Evolutionary conservation across 2,113 vertebrate species (phyloP).

Genomic region (Hypomesus transpacificus): DNA sequence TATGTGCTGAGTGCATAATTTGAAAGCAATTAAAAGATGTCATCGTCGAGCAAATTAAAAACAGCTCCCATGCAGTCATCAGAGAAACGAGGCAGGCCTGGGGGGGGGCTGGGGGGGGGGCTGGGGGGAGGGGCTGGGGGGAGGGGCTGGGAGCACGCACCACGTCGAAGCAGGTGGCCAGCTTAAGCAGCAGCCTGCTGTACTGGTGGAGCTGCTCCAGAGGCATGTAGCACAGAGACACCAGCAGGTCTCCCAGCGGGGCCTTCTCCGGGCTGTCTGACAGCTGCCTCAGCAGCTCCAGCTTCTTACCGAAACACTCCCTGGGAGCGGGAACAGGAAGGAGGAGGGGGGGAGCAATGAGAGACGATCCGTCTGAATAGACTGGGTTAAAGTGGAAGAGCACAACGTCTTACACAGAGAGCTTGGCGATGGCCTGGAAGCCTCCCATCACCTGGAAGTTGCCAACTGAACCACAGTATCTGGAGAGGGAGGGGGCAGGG

Average conservation of each 20-base stretch:
- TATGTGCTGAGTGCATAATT: too few relatives aligned
- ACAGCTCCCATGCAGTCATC: background rate
- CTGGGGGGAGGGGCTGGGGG: background rate
- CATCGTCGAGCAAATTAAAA: background rate
- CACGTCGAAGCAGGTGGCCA: constrained; percentile 91
- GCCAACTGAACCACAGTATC: constrained; percentile 83
- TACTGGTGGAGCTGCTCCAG: constrained; percentile 86
- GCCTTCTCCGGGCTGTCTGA: constrained; percentile 68
- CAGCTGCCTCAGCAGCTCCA: constrained; percentile 75
- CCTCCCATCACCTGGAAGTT: constrained; percentile 95
- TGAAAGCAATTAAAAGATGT: background rate
- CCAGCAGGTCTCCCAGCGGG: constrained; percentile 73
- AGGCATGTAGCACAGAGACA: constrained; percentile 84
- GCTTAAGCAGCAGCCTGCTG: constrained; percentile 83
- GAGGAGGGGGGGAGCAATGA: background rate
- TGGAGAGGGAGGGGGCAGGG: constrained; percentile 49
- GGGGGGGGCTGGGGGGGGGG: background rate
- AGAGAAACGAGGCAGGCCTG: background rate
- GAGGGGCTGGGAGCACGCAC: constrained; percentile 63
- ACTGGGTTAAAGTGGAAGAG: background rate
- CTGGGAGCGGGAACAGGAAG: constrained; percentile 57
- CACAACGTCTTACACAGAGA: constrained; percentile 79
- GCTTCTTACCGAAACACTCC: constrained; percentile 83
- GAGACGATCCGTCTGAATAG: background rate
- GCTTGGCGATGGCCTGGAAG: constrained; percentile 86